phyloP scores from a whole-genome alignment of 2,888 invertebrate genomes.

The Lamellibrachia columna region DNA sequence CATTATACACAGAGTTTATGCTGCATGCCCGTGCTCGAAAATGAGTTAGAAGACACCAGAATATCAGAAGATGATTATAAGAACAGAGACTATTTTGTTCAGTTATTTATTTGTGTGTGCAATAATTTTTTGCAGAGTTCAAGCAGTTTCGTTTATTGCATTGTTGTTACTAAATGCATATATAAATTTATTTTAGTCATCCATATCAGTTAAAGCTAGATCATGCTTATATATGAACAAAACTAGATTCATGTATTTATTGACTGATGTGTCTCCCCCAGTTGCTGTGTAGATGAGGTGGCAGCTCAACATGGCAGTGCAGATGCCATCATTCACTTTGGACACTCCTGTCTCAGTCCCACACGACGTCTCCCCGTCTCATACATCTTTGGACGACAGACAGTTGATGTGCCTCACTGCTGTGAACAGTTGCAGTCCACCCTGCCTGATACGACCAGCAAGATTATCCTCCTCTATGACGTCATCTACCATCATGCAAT shows the following conservation, averaged over 20 bases:
- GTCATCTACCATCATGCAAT: conserved; percentile 60
- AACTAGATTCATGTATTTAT: background rate
- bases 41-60: too few relatives aligned
- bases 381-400: conserved; percentile 66
- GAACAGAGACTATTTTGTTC: too few relatives aligned
- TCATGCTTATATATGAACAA: too few relatives aligned
- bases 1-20: too few relatives aligned
- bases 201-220: too few relatives aligned
- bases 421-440: conserved; percentile 51
- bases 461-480: conserved; percentile 65
- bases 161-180: too few relatives aligned
- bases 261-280: conserved; percentile 60
- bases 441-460: conserved; percentile 45
- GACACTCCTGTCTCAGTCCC: conserved; percentile 83
- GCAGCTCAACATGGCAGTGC: conserved; percentile 88
- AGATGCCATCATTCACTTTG: conserved; percentile 90
- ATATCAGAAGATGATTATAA: too few relatives aligned
- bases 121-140: too few relatives aligned
- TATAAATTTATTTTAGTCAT: too few relatives aligned
- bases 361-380: conserved; percentile 78
- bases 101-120: too few relatives aligned
- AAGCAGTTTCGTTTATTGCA: too few relatives aligned
- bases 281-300: conserved; percentile 90
- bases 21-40: too few relatives aligned
- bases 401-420: conserved; percentile 69